Conservation (phyloP, 2,797 vertebrate species). For the Chiloscyllium punctatum region DNA sequence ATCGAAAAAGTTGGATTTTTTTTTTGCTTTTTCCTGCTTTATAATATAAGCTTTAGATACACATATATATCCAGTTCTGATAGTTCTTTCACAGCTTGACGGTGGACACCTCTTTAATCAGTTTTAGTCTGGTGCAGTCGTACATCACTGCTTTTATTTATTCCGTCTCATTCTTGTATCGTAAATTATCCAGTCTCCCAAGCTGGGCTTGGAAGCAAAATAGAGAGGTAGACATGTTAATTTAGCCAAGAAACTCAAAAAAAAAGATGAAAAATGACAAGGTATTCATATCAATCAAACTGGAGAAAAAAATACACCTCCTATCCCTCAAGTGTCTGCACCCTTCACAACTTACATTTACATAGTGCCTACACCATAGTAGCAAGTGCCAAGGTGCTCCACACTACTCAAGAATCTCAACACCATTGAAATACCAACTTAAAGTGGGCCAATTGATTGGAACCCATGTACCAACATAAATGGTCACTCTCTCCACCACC, state of each 20-base stretch:
- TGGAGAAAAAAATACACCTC: neutral
- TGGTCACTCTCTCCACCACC: neutral
- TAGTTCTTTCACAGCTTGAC: neutral
- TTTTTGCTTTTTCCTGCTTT: neutral
- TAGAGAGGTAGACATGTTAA: neutral
- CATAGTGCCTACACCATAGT: neutral
- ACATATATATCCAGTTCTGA: neutral
- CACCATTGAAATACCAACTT: neutral
- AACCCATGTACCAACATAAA: neutral
- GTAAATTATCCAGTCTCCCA: conserved; percentile 10
- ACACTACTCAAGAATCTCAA: neutral
- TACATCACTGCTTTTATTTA: neutral
- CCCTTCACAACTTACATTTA: neutral
- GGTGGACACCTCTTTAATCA: neutral
- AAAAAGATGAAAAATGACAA: neutral
- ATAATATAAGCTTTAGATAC: neutral
- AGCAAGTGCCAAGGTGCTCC: neutral
- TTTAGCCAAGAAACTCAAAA: neutral
- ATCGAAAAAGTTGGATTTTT: conserved; percentile 16
- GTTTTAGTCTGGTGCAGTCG: neutral
- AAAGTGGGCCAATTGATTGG: neutral
- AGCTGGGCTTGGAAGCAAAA: neutral
- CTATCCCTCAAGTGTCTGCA: neutral
- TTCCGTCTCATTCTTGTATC: neutral
- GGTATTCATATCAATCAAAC: neutral